Percentiles rank a stretch among this genome's conserved stretches.
These are phyloP conservation scores for Polyploca ridens DNA, from an alignment of 2,888 invertebrate species.

Conservation along the genomic window DNA sequence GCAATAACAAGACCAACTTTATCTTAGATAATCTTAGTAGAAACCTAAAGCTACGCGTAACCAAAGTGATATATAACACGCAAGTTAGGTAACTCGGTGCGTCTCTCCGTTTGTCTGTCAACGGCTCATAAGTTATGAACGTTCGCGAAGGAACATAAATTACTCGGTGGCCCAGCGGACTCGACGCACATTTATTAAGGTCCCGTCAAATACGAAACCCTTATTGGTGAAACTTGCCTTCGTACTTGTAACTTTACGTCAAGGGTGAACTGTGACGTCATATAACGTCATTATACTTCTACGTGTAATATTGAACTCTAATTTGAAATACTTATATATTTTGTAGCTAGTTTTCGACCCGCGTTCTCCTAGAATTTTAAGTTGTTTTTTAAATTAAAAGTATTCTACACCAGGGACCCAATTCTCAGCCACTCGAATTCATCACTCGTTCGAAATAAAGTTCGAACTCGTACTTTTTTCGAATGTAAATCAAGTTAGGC, in stretches of 20 bases:
- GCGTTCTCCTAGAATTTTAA: too few species aligned
- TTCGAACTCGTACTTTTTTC: too few species aligned
- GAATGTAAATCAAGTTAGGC: too few species aligned
- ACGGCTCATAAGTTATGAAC: slow-evolving; percentile 6
- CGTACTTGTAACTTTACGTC: neutral
- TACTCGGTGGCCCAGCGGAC: neutral
- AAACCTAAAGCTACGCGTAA: neutral
- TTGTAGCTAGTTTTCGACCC: too few species aligned
- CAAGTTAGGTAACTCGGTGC: neutral
- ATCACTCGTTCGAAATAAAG: too few species aligned
- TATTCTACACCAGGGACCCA: too few species aligned
- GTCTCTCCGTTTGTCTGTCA: slow-evolving; percentile 6
- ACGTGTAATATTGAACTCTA: too few species aligned
- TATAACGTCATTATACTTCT: neutral
- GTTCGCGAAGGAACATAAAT: slow-evolving; percentile 10
- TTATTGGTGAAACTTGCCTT: neutral
- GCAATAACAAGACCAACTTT: too few species aligned
- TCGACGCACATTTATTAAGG: neutral
- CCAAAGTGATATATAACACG: neutral
- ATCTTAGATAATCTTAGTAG: too few species aligned
- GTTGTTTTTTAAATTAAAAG: too few species aligned
- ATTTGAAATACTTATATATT: too few species aligned
- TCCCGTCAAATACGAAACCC: slow-evolving; percentile 1
- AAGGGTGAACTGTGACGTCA: neutral
- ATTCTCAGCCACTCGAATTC: too few species aligned